Percentiles rank a stretch among this genome's conserved stretches.
phyloP scores from a whole-genome alignment of 2,888 invertebrate genomes.

The Tetramorium bicarinatum region DNA sequence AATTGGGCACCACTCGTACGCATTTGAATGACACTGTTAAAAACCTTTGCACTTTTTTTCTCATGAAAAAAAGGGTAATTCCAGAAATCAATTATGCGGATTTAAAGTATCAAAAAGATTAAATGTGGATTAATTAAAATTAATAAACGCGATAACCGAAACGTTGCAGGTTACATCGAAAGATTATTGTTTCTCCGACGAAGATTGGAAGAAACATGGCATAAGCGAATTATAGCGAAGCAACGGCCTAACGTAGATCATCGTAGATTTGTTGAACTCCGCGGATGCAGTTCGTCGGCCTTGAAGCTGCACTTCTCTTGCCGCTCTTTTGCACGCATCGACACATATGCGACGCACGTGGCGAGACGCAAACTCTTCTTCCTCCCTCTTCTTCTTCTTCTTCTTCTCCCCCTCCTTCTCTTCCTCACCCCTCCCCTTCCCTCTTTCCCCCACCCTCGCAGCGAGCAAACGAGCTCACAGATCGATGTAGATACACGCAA shows the following conservation, averaged over 20 bases:
- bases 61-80: background rate
- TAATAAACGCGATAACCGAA: background rate
- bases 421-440: background rate
- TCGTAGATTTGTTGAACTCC: constrained; percentile 68
- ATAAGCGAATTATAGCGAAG: constrained; percentile 16
- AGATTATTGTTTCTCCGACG: background rate
- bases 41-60: background rate
- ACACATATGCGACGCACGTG: constrained; percentile 70
- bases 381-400: constrained; percentile 5
- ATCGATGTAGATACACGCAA: constrained; percentile 61
- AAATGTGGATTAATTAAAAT: background rate
- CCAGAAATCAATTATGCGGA: background rate
- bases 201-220: constrained; percentile 2
- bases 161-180: background rate
- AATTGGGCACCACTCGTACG: no score
- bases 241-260: constrained; percentile 28
- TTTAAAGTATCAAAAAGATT: background rate
- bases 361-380: constrained; percentile 41
- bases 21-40: background rate
- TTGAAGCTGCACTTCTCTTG: constrained; percentile 70
- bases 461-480: constrained; percentile 14
- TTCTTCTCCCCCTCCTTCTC: constrained; percentile 19
- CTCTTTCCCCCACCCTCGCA: background rate
- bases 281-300: constrained; percentile 69
- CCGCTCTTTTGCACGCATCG: constrained; percentile 70